A percentile compares a stretch with the other conserved stretches of the same genome.
Conservation (phyloP, 2,888 invertebrate genomes). For the Ornithoptera priamus region DNA sequence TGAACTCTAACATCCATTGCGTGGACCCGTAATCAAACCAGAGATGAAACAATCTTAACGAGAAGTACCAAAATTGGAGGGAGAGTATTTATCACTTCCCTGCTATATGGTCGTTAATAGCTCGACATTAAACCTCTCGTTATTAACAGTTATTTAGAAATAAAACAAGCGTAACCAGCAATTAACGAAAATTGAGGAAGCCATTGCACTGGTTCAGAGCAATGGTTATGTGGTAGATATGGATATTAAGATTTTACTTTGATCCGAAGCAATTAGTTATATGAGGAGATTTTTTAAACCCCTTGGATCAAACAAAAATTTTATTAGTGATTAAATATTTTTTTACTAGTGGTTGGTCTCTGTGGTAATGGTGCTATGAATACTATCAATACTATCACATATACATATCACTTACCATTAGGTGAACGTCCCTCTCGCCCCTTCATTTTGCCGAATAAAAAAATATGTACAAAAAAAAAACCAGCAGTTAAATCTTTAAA, state of each 20-base stretch:
- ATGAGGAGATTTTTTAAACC: neutral
- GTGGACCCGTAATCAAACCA: constrained; percentile 34
- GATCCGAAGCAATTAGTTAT: neutral
- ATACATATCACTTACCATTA: too few relatives aligned
- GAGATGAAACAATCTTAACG: constrained; percentile 57
- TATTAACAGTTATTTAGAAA: constrained; percentile 11
- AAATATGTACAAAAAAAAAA: too few relatives aligned
- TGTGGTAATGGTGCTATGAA: too few relatives aligned
- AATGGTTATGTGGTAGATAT: constrained; percentile 8
- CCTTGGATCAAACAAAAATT: neutral
- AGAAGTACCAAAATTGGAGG: constrained; percentile 35
- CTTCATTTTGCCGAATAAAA: too few relatives aligned
- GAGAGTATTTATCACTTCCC: constrained; percentile 61
- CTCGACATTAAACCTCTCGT: constrained; percentile 47
- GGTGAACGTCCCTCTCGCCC: too few relatives aligned
- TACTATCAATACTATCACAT: too few relatives aligned
- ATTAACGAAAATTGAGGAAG: constrained; percentile 18
- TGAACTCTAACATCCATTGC: too few relatives aligned
- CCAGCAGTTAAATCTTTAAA: too few relatives aligned
- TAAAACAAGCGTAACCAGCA: constrained; percentile 6
- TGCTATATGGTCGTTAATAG: constrained; percentile 48
- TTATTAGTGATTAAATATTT: too few relatives aligned
- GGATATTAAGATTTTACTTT: constrained; percentile 1
- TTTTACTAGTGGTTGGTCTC: too few relatives aligned
- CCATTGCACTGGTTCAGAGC: neutral